Evolutionary conservation across 2,888 invertebrate species (phyloP), one percentile per base, ranked within the genome.

Genomic region (Petrolisthes cinctipes): DNA sequence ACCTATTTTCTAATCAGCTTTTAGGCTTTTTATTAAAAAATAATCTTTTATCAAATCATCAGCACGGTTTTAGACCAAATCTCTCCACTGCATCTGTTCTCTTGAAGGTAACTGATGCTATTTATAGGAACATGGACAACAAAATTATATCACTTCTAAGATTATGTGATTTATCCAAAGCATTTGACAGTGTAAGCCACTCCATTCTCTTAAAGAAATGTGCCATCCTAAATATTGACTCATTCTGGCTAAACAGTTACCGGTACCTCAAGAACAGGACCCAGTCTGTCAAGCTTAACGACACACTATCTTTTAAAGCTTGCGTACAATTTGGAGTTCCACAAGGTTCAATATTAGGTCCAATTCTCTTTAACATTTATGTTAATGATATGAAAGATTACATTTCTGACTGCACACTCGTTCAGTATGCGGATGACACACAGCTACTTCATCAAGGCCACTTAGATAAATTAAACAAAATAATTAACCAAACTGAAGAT

Each of bases 381-480:
- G n/a, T n/a, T n/a, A n/a, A n/a, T n/a, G n/a, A n/a, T n/a, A n/a
- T n/a, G n/a, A n/a, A n/a, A 7, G 4, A 20, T 73, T 73, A 37
- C 37, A 20, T 68, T 68, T 5, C 3, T 68, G 3, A 68, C 5
- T 68, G 5, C 2, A 5, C 5, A 5, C 68, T 68, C n/a, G 68
- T 68, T 68, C 68, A 68, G 68, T 68, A 68, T 68, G 68, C 68
- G 68, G n/a, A n/a, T n/a, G n/a, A n/a, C n/a, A n/a, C n/a, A n/a
- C n/a, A n/a, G n/a, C n/a, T n/a, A n/a, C n/a, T n/a, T n/a, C n/a
- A n/a, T n/a, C n/a, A n/a, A n/a, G n/a, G n/a, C n/a, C n/a, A n/a
- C n/a, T n/a, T n/a, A n/a, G n/a, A n/a, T n/a, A n/a, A n/a, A n/a
- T n/a, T n/a, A n/a, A n/a, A n/a, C n/a, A n/a, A n/a, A n/a, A n/a